Evolutionary conservation across 1,140 invertebrate species (phyloP).

Genomic region (Ephestia elutella): DNA sequence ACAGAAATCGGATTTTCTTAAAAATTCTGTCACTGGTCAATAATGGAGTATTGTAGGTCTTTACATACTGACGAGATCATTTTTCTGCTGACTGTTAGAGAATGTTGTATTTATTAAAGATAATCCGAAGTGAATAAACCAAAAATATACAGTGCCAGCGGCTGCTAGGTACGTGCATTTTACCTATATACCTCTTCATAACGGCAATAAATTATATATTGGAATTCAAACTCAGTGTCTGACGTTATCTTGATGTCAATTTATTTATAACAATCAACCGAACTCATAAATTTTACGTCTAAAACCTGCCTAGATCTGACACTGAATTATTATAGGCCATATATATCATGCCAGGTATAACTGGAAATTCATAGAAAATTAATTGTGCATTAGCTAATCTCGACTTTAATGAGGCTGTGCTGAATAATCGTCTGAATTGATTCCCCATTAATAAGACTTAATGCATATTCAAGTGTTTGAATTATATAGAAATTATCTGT

Average conservation of each 20-base stretch:
- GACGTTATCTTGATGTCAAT: background rate
- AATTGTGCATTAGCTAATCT: slow-evolving; percentile 21
- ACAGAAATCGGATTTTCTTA: too few species aligned
- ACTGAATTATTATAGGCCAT: background rate
- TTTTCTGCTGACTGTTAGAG: too few species aligned
- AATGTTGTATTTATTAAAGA: too few species aligned
- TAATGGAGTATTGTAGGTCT: too few species aligned
- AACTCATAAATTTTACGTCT: background rate
- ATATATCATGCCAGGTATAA: background rate
- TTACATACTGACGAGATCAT: too few species aligned
- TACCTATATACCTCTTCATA: background rate
- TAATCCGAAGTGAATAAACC: too few species aligned
- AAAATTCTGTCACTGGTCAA: too few species aligned
- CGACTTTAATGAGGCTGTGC: slow-evolving; percentile 14
- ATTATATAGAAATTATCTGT: background rate
- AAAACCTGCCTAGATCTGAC: background rate
- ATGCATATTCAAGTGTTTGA: slow-evolving; percentile 11
- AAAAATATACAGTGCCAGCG: too few species aligned
- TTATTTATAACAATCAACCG: background rate
- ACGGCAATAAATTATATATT: background rate
- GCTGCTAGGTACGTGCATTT: too few species aligned
- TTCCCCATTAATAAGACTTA: slow-evolving; percentile 10
- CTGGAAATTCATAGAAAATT: slow-evolving; percentile 13
- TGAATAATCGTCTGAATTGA: slow-evolving; percentile 18
- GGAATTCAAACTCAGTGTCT: background rate